Percentiles rank a stretch among this genome's conserved stretches.
These are phyloP conservation scores for Falcunculus frontatus DNA, from an alignment of 2,113 vertebrate species.

Conservation along the genomic window DNA sequence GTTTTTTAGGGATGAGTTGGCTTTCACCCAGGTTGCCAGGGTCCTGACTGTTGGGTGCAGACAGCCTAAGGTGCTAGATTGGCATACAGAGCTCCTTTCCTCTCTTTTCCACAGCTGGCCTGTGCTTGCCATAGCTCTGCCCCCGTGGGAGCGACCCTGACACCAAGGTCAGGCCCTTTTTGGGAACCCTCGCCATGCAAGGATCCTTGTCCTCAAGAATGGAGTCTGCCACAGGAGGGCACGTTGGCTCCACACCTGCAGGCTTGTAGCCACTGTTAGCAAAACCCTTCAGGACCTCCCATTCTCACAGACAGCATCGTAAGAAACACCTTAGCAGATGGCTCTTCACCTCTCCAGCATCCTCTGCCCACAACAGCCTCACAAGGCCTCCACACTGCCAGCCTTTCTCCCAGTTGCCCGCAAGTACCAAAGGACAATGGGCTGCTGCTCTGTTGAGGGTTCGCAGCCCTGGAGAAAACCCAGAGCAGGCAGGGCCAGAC, in stretches of 20 bases:
- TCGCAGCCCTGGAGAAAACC: rapidly evolving
- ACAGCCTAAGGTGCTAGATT: not conserved
- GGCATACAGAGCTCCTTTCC: not conserved
- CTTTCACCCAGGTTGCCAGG: not conserved
- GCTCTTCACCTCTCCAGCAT: not conserved
- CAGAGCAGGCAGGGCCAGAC: not conserved
- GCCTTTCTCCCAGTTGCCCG: rapidly evolving
- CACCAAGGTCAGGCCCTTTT: not conserved
- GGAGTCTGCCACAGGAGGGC: not conserved
- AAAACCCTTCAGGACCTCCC: not conserved
- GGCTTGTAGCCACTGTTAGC: not conserved
- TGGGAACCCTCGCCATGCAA: not conserved
- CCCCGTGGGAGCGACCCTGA: not conserved
- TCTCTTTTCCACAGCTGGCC: not conserved
- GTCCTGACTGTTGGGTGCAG: rapidly evolving
- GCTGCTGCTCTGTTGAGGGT: rapidly evolving
- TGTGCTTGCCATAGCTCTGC: not conserved
- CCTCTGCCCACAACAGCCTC: not conserved
- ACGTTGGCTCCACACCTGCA: not conserved
- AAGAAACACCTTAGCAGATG: not conserved
- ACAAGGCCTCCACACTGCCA: too few species aligned
- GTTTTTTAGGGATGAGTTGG: not conserved
- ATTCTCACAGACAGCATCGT: not conserved
- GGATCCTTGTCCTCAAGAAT: not conserved
- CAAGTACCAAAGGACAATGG: rapidly evolving